Conservation (phyloP, 2,113 vertebrate species). For the Scatophagus argus region DNA sequence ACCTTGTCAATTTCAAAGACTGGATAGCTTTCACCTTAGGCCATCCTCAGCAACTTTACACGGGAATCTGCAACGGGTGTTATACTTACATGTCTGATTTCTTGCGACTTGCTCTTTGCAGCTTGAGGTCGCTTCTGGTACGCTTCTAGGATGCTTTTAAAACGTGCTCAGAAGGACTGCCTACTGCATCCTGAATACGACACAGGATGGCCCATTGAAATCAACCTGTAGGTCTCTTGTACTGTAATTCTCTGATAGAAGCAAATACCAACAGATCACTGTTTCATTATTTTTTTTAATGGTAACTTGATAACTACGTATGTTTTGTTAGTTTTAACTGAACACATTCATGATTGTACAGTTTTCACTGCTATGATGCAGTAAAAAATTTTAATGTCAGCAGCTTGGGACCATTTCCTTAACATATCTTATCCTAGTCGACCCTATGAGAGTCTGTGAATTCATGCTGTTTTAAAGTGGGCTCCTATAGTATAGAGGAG, state of each 20-base stretch:
- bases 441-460: conserved; percentile 14
- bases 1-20: rapidly evolving
- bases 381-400: conserved; percentile 14
- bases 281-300: neutral
- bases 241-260: too few species aligned
- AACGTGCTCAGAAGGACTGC: too few species aligned
- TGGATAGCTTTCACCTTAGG: neutral
- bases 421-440: neutral
- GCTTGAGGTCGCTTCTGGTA: too few species aligned
- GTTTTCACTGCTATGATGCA: conserved; percentile 5
- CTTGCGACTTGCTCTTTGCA: too few species aligned
- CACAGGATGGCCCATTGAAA: too few species aligned
- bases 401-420: conserved; percentile 19
- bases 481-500: conserved; percentile 29
- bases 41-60: too few species aligned
- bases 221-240: too few species aligned
- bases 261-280: neutral
- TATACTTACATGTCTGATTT: too few species aligned
- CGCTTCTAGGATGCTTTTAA: too few species aligned
- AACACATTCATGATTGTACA: neutral
- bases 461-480: conserved; percentile 64
- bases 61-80: too few species aligned
- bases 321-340: neutral
- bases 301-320: neutral
- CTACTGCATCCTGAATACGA: too few species aligned